These are phyloP conservation scores for Hydrolagus colliei DNA, from an alignment of 2,797 vertebrate genomes.

Conservation along the genomic window DNA sequence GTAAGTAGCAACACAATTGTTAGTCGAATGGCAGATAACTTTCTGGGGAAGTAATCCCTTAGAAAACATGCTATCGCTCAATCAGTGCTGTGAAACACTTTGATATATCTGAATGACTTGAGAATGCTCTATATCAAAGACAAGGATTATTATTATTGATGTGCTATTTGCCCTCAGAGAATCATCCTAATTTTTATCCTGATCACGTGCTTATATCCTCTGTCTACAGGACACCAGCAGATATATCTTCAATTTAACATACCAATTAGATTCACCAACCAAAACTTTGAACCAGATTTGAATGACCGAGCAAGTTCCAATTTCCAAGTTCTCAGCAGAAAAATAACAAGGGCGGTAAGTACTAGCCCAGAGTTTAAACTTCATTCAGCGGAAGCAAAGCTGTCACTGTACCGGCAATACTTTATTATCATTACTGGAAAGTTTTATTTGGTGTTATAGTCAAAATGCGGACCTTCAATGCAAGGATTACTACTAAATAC, in stretches of 20 bases:
- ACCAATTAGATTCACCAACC: slow-evolving; percentile 27
- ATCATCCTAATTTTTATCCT: neutral
- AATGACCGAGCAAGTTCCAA: slow-evolving; percentile 31
- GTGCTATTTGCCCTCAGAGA: too few species aligned
- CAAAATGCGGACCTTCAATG: too few species aligned
- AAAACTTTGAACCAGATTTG: slow-evolving; percentile 1
- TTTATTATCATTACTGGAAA: neutral
- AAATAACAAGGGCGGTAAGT: slow-evolving; percentile 27
- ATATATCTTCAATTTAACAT: neutral
- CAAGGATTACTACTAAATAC: too few species aligned
- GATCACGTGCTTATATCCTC: neutral
- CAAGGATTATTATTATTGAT: too few species aligned
- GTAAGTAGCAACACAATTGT: too few species aligned
- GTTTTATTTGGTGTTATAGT: too few species aligned
- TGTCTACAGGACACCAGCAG: fast-evolving
- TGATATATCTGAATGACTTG: too few species aligned
- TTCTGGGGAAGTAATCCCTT: too few species aligned
- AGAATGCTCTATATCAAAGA: too few species aligned
- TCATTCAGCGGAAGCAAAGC: neutral
- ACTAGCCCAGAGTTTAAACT: neutral
- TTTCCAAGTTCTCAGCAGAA: slow-evolving; percentile 16
- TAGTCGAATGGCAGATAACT: too few species aligned
- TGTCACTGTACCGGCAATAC: neutral
- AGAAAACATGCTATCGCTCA: too few species aligned
- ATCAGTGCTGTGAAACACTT: too few species aligned